Conservation (phyloP, 2,113 vertebrate genomes). For the Empidonax alnorum region DNA sequence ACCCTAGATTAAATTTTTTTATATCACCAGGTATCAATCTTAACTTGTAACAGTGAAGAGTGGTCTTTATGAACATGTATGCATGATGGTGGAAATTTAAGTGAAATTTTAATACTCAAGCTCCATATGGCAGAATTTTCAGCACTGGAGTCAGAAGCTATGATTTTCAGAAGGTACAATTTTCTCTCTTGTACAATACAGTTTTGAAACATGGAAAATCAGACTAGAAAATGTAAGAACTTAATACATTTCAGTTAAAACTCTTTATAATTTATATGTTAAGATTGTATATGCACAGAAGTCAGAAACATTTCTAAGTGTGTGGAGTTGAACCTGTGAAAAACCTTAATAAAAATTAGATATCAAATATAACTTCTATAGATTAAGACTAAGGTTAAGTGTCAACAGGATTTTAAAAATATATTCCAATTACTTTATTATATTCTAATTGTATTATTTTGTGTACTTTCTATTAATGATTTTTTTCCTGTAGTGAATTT, state of each 20-base stretch:
- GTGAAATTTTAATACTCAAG: not conserved
- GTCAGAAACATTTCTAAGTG: not conserved
- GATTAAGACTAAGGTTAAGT: not conserved
- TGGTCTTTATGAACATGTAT: not conserved
- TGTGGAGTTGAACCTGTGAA: not conserved
- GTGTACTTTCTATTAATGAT: not conserved
- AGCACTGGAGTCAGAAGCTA: not conserved
- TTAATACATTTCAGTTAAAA: too few species aligned
- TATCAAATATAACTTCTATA: not conserved
- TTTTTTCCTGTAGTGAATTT: too few species aligned
- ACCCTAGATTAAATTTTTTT: not conserved
- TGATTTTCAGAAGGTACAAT: not conserved
- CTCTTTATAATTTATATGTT: too few species aligned
- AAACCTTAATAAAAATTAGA: not conserved
- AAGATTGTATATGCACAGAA: not conserved
- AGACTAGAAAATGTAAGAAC: too few species aligned
- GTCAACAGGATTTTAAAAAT: not conserved
- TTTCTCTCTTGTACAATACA: not conserved
- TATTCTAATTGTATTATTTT: not conserved
- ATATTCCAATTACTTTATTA: not conserved
- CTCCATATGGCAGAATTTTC: not conserved
- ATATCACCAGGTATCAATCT: not conserved
- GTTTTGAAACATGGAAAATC: not conserved
- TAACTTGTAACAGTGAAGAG: not conserved
- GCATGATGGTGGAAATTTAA: not conserved